A percentile compares a stretch with the other conserved stretches of the same genome.
These are phyloP conservation scores for Notiomystis cincta DNA, from an alignment of 2,113 vertebrate species.

Conservation along the genomic window DNA sequence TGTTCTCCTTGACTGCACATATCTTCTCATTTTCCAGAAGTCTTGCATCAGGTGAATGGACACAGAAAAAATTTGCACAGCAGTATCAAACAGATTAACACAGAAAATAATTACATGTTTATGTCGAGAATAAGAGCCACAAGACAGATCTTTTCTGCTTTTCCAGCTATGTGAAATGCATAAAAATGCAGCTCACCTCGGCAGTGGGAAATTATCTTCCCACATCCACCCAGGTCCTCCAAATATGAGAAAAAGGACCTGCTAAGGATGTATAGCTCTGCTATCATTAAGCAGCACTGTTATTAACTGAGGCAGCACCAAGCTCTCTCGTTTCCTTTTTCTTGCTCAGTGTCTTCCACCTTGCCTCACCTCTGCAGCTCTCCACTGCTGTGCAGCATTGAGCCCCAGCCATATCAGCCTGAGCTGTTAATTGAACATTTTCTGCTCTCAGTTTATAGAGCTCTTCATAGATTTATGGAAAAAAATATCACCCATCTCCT, in stretches of 20 bases:
- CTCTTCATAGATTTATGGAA: constrained; percentile 37
- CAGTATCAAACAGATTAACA: not conserved
- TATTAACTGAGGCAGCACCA: not conserved
- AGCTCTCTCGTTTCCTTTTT: not conserved
- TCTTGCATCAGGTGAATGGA: not conserved
- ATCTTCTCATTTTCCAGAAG: not conserved
- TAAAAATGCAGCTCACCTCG: not conserved
- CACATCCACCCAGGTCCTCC: not conserved
- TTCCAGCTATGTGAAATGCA: not conserved
- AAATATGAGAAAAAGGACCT: not conserved
- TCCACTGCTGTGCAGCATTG: not conserved
- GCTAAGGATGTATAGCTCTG: not conserved
- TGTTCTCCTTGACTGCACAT: not conserved
- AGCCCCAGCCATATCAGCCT: not conserved
- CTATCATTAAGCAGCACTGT: not conserved
- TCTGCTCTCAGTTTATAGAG: constrained; percentile 32
- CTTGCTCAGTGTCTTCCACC: not conserved
- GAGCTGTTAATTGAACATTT: constrained; percentile 58
- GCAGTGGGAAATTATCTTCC: not conserved
- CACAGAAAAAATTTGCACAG: not conserved
- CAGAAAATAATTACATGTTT: not conserved
- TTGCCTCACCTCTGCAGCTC: not conserved
- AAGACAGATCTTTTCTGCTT: not conserved
- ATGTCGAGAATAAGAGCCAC: not conserved
- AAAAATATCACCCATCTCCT: constrained; percentile 34